phyloP scores from a whole-genome alignment of 2,888 invertebrate species.

The Sisyra nigra region DNA sequence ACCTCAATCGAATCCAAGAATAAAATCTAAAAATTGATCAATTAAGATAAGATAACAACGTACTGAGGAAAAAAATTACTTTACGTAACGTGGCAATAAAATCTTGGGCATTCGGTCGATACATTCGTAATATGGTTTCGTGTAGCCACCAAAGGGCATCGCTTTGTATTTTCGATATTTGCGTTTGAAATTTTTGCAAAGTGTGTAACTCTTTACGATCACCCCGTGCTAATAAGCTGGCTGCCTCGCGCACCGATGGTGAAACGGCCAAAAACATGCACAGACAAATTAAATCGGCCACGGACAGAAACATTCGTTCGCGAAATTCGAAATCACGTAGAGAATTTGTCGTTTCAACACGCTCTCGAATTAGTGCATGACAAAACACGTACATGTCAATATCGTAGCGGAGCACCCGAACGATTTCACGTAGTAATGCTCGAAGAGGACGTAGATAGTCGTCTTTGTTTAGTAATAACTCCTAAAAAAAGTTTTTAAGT shows the following conservation, averaged over 20 bases:
- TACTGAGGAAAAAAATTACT: conserved; percentile 26
- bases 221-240: conserved; percentile 31
- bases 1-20: conserved; percentile 62
- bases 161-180: conserved; percentile 55
- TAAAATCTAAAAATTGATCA: conserved; percentile 31
- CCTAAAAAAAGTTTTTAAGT: conserved; percentile 34
- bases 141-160: conserved; percentile 83
- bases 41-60: neutral
- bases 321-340: conserved; percentile 50
- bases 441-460: conserved; percentile 81
- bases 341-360: conserved; percentile 41
- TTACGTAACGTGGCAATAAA: conserved; percentile 66
- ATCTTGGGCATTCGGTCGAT: conserved; percentile 52
- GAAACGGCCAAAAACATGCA: conserved; percentile 67
- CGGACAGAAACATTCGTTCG: conserved; percentile 68
- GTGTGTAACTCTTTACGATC: conserved; percentile 30
- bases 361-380: conserved; percentile 52
- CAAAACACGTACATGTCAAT: conserved; percentile 67
- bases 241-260: conserved; percentile 56
- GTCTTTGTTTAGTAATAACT: conserved; percentile 71
- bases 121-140: conserved; percentile 58
- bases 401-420: conserved; percentile 67
- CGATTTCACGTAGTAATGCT: conserved; percentile 74
- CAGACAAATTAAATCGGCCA: conserved; percentile 73
- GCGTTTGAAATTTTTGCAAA: conserved; percentile 19